Base-by-base conservation (phyloP, 2,113 vertebrate species). In the Megaceryle torquata region DNA sequence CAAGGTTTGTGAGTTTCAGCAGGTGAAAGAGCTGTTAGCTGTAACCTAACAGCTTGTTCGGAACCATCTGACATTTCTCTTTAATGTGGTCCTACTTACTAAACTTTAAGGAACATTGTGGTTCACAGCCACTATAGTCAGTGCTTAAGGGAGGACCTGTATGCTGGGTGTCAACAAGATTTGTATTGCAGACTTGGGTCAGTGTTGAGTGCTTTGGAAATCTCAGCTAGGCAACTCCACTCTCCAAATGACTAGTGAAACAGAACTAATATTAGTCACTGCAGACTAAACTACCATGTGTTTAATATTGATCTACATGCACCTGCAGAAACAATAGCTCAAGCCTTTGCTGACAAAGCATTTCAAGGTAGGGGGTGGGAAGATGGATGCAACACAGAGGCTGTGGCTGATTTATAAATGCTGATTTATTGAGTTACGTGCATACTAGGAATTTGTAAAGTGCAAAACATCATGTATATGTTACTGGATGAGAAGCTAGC, bases 331-430 rank as follows among this genome's bases (percentile, higher is more conserved):
- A 68, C 63, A 54, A 35, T 89, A 93, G 87, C 88, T 94, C 80
- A 88, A 71, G 56, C 29, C 54, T 89, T 81, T 97, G 85, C 94
- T 96, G 86, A 86, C 83, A 93, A 80, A 89, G 90, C 86, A 59
- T 88, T 95, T 92, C 29, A 29, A 68, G 51, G 22, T 24, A 46
- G 39, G 46, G 83, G 76, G 17, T 29, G 59, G 61, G 56, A 86
- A 91, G 82, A 90, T n/a, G 28, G 71, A 88, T 86, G 48, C 53
- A 88, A 65, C 24, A 28, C 31, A 48, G 37, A 53, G 43, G 12
- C 50, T 74, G 41, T 72, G 57, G 85, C 76, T 94, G 92, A 93
- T 84, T 91, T 96, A 10, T 77, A 89, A 71, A 51, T 63, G 24
- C 48, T 91, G 85, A 93, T 88, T 91, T 97, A 94, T 82, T 1